Evolutionary conservation across 2,113 vertebrate species (phyloP), one percentile per base, ranked within the genome.

Genomic region (Poeciliopsis prolifica): DNA sequence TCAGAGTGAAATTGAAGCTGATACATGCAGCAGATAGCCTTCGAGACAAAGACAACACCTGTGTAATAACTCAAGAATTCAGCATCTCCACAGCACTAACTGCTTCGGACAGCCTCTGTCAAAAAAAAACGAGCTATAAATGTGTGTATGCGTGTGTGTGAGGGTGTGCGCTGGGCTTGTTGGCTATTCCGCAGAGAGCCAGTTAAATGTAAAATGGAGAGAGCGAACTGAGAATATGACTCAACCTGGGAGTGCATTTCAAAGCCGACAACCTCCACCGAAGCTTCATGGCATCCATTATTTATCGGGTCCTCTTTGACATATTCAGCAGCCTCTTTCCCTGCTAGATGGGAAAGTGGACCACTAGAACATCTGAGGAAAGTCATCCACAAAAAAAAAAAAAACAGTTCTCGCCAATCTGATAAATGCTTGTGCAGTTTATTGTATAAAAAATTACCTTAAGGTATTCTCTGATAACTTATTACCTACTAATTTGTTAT

Each of bases 221-320:
- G 69, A 77, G 70, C 1, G 44, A 88, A 80, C 75, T 86, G 82
- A 77, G 83, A 85, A 28, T 80, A 74, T 80, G 76, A 79, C 80
- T 88, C 86, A 86, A 79, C 72, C 83, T 26, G 80, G 74, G 81
- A 89, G 82, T 67, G 75, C 82, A 90, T 91, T 91, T 90, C 86
- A 92, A 91, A 91, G 87, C 68, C 24, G 54, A 79, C 86, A 83
- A 83, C 82, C 84, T 88, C 81, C 85, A 87, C 69, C 72, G 80
- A 80, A 80, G 77, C 81, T 68, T 89, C 84, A 78, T 85, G 83
- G 71, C 88, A 90, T 91, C 80, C 77, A 90, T 88, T 91, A 91
- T 90, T 90, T 88, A 91, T 88, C 63, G 61, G 70, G 74, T 40
- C 83, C 73, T 60, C 80, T 88, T 86, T 88, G 87, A 89, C 77